Conservation (phyloP, 1,140 invertebrate genomes). For the Sogatella furcifera region DNA sequence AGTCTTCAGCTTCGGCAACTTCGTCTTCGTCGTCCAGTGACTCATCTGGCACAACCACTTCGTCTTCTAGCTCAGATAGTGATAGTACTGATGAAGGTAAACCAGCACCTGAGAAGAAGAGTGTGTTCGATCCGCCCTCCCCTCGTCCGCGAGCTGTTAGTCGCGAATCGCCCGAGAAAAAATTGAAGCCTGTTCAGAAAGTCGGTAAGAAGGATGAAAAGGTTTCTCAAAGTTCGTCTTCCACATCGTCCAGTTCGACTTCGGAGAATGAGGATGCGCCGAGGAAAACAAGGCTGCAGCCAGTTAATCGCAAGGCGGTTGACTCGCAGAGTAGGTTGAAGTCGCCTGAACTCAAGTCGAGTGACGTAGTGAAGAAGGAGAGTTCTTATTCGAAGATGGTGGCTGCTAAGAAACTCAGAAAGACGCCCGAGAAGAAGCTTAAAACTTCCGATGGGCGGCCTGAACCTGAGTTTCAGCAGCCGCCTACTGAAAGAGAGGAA, state of each 20-base stretch:
- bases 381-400: constrained; percentile 30
- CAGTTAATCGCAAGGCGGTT: constrained; percentile 17
- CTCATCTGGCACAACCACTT: constrained; percentile 37
- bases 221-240: constrained; percentile 41
- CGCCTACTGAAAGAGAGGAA: constrained; percentile 62
- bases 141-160: constrained; percentile 6
- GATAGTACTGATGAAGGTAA: constrained; percentile 35
- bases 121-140: constrained; percentile 16
- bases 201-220: constrained; percentile 32
- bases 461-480: constrained; percentile 59
- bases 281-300: constrained; percentile 6
- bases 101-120: constrained; percentile 22
- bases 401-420: constrained; percentile 46
- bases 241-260: constrained; percentile 24
- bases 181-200: constrained; percentile 17
- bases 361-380: constrained; percentile 1
- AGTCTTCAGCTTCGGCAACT: constrained; percentile 30
- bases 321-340: constrained; percentile 32
- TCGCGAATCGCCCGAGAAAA: constrained; percentile 17
- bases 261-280: constrained; percentile 20
- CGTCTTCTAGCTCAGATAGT: constrained; percentile 39
- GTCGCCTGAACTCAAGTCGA: neutral
- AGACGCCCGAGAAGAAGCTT: constrained; percentile 71
- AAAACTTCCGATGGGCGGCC: constrained; percentile 73
- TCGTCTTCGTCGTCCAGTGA: constrained; percentile 34